Evolutionary conservation across 2,797 vertebrate genomes (phyloP), one percentile per base, ranked within the genome.

Genomic region (Anabacerthia variegaticeps): DNA sequence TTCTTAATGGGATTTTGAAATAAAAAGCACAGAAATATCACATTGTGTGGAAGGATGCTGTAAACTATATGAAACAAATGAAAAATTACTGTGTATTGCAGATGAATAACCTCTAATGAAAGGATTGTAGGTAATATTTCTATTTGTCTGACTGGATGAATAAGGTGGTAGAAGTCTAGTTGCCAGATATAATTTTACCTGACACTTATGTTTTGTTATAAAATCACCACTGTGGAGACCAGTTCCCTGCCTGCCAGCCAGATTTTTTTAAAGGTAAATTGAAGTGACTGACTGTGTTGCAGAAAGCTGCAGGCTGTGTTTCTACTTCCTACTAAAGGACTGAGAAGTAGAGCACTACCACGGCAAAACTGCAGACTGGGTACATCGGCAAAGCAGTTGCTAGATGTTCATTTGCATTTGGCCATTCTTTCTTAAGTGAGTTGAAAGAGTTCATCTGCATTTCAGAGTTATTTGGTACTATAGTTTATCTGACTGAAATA

Each of bases 261-360:
- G 94, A 95, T 93, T 91, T 94, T 96, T 96, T 93, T 91, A 32
- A 95, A 85, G 73, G 85, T 96, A 95, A 96, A 71, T 81, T 95
- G 96, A 96, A 97, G 92, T 96, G 96, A 96, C 82, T 92, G 68
- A 63, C 55, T 84, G 26, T 52, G n/a, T 54, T 92, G 75, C 66
- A 79, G 72, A 88, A 87, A 61, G 91, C 95, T 96, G 68, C 73
- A 93, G 94, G 91, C 87, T 95, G 75, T 14, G 6, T 89, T 96
- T 91, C 88, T 89, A 34, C 90, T 90, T 90, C 78, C 66, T 88
- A 34, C 62, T 71, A 48, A 37, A 76, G 39, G 48, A 59, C 83
- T 82, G 41, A 76, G 82, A 90, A 96, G 78, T 86, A 80, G 56
- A 95, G 23, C 59, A 71, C 55, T 71, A 46, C 52, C 27, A 59